Conservation (phyloP, 2,888 invertebrate species). For the Polyommatus icarus region DNA sequence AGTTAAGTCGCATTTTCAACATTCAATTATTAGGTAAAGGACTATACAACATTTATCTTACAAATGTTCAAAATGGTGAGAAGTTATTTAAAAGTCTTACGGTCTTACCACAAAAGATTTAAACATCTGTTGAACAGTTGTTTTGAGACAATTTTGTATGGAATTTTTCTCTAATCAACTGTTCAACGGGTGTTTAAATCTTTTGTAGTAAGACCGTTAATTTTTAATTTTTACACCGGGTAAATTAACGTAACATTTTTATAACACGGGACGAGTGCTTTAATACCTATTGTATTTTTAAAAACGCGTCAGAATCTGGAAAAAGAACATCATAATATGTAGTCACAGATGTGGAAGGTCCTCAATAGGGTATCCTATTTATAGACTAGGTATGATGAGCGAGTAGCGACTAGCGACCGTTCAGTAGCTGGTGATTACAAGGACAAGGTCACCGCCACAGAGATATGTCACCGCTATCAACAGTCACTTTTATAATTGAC, state of each 20-base stretch:
- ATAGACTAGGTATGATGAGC: background rate
- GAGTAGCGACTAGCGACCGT: background rate
- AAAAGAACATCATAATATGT: background rate
- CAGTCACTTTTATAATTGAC: background rate
- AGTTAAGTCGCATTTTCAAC: no score
- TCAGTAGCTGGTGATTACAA: background rate
- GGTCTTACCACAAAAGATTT: no score
- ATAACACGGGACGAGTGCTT: no score
- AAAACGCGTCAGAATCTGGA: background rate
- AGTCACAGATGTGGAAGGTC: background rate
- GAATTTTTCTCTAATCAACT: no score
- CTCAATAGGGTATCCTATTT: background rate
- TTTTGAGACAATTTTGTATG: no score
- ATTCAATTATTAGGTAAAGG: no score
- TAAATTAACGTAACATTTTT: no score
- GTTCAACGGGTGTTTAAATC: no score
- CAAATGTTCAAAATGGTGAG: background rate
- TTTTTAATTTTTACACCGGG: no score
- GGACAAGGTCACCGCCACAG: slow-evolving; percentile 2
- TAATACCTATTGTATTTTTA: background rate
- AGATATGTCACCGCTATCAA: slow-evolving; percentile 5
- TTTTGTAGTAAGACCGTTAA: no score
- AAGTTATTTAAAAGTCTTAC: no score
- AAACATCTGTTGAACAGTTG: no score
- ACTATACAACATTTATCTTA: background rate